A percentile compares a stretch with the other conserved stretches of the same genome.
Evolutionary conservation across 2,888 invertebrate genomes (phyloP).

Genomic region (Drosophila emarginata): DNA sequence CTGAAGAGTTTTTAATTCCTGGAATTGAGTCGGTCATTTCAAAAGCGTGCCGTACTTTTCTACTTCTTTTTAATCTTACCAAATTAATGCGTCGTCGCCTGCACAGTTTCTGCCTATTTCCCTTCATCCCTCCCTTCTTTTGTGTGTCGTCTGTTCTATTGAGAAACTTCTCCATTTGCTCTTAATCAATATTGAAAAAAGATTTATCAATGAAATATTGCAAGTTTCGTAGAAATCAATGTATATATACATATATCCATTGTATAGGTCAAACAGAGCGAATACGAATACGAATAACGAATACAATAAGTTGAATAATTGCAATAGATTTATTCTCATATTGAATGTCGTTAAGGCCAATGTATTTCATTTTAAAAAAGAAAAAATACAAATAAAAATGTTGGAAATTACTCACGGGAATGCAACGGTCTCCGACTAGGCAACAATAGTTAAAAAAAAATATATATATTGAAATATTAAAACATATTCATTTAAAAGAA

Average conservation of each 20-base stretch:
- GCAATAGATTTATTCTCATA: conserved; percentile 7
- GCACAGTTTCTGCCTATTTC: background rate
- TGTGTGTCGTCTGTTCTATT: background rate
- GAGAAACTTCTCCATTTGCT: conserved; percentile 1
- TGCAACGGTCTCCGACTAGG: background rate
- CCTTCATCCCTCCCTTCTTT: background rate
- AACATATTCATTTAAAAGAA: too few relatives aligned
- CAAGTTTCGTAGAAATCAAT: background rate
- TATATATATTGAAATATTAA: too few relatives aligned
- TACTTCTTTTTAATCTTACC: conserved; percentile 44
- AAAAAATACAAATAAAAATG: background rate
- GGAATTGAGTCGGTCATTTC: conserved; percentile 72
- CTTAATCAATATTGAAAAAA: conserved; percentile 6
- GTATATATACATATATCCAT: too few relatives aligned
- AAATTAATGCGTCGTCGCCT: conserved; percentile 51
- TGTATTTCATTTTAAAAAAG: background rate
- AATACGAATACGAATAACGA: too few relatives aligned
- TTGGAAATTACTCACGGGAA: background rate
- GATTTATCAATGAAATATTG: conserved; percentile 13
- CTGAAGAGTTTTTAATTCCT: conserved; percentile 47
- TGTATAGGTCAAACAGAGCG: background rate
- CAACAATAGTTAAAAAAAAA: background rate
- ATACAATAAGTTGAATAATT: conserved; percentile 12
- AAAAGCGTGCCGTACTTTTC: conserved; percentile 61
- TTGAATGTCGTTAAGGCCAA: background rate